phyloP scores from a whole-genome alignment of 1,140 invertebrate genomes.

The Gryllus bimaculatus region DNA sequence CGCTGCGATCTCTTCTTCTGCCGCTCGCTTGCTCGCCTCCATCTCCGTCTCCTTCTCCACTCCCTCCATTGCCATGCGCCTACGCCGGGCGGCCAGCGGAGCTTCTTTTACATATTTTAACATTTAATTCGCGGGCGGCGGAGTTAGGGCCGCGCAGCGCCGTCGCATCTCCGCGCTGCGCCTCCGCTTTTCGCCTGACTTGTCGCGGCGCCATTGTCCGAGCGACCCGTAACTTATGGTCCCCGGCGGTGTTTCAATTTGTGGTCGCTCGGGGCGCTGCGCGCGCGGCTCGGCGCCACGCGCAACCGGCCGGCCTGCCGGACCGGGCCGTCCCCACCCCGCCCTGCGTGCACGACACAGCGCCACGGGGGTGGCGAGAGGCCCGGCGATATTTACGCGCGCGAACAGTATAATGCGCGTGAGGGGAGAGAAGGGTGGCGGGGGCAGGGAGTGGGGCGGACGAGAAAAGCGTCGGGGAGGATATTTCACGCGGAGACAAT shows the following conservation, averaged over 20 bases:
- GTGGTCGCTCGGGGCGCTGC: background rate
- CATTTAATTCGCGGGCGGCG: background rate
- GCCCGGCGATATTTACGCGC: background rate
- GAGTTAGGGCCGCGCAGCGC: background rate
- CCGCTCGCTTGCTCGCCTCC: no score
- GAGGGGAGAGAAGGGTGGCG: background rate
- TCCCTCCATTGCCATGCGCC: background rate
- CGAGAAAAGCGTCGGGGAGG: background rate
- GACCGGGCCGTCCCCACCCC: no score
- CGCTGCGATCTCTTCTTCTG: no score
- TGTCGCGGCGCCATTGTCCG: background rate
- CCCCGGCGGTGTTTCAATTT: background rate
- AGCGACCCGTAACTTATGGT: background rate
- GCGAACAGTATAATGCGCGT: background rate
- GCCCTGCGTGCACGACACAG: no score
- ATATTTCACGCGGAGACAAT: constrained; percentile 1
- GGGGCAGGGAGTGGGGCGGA: background rate
- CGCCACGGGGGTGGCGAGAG: no score
- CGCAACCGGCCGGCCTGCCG: no score
- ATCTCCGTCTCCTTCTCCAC: background rate
- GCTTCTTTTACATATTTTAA: constrained; percentile 6
- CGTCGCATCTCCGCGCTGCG: background rate
- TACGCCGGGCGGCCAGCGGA: background rate
- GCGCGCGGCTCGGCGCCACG: background rate
- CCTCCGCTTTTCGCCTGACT: background rate